phyloP scores from a whole-genome alignment of 2,888 invertebrate species.

The Cataglyphis altisquamis region DNA sequence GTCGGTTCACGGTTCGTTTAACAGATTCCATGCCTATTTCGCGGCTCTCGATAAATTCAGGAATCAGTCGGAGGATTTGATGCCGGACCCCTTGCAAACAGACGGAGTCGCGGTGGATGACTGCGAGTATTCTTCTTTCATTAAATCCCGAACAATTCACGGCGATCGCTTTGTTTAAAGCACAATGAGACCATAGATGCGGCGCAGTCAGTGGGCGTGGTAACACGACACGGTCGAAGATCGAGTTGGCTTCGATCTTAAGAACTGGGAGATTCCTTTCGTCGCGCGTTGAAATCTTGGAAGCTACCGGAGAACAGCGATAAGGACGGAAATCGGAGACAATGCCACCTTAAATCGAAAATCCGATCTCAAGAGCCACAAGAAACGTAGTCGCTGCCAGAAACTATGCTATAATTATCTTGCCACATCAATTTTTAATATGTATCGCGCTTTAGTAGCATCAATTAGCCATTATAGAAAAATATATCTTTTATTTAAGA shows the following conservation, averaged over 20 bases:
- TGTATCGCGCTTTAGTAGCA: not conserved
- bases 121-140: conserved; percentile 79
- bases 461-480: conserved; percentile 3
- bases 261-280: conserved; percentile 61
- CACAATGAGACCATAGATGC: conserved; percentile 82
- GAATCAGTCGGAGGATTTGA: conserved; percentile 67
- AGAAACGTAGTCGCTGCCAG: not conserved
- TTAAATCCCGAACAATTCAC: conserved; percentile 81
- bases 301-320: conserved; percentile 68
- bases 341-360: conserved; percentile 67
- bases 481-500: not conserved
- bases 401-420: conserved; percentile 5
- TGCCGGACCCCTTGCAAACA: conserved; percentile 58
- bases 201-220: conserved; percentile 77
- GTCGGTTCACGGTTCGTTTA: conserved; percentile 76
- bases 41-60: conserved; percentile 71
- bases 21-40: conserved; percentile 69
- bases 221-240: conserved; percentile 78
- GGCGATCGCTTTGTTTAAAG: conserved; percentile 81
- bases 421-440: not conserved
- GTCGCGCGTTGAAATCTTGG: conserved; percentile 57
- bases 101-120: conserved; percentile 43
- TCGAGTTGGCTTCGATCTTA: conserved; percentile 74
- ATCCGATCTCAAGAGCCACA: conserved; percentile 6
- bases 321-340: conserved; percentile 68